These are phyloP conservation scores for Macaca mulatta DNA, from an alignment of 2,113 vertebrate genomes.

Conservation along the genomic window DNA sequence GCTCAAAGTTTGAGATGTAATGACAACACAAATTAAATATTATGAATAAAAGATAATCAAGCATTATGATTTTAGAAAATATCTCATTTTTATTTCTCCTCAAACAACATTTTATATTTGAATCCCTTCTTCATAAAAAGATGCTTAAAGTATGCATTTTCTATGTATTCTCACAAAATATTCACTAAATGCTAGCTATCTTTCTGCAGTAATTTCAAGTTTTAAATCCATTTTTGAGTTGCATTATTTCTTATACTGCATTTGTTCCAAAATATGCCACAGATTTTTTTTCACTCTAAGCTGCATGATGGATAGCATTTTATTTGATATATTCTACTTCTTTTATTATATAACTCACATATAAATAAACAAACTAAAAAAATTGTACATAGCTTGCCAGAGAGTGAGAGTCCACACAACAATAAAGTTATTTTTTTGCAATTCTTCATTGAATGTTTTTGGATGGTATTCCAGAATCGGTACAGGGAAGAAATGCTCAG, in stretches of 20 bases:
- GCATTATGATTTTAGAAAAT: not conserved
- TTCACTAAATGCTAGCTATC: not conserved
- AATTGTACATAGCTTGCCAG: not conserved
- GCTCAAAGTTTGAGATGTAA: not conserved
- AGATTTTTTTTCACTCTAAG: not conserved
- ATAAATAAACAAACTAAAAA: not conserved
- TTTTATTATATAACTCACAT: not conserved
- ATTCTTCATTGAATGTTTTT: not conserved
- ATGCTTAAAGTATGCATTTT: not conserved
- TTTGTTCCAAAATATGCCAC: not conserved
- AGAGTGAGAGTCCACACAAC: not conserved
- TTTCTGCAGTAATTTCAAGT: not conserved
- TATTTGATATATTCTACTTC: not conserved
- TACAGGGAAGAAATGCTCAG: not conserved
- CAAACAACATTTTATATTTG: not conserved
- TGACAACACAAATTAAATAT: slow-evolving; percentile 35
- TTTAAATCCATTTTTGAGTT: not conserved
- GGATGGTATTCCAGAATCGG: not conserved
- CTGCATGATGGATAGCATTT: not conserved
- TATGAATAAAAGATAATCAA: slow-evolving; percentile 41
- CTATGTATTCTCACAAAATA: not conserved
- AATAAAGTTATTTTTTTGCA: not conserved
- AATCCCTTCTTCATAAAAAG: not conserved
- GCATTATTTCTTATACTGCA: not conserved
- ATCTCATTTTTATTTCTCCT: not conserved